phyloP scores from a whole-genome alignment of 2,797 vertebrate genomes.

The Clarias laeviceps region DNA sequence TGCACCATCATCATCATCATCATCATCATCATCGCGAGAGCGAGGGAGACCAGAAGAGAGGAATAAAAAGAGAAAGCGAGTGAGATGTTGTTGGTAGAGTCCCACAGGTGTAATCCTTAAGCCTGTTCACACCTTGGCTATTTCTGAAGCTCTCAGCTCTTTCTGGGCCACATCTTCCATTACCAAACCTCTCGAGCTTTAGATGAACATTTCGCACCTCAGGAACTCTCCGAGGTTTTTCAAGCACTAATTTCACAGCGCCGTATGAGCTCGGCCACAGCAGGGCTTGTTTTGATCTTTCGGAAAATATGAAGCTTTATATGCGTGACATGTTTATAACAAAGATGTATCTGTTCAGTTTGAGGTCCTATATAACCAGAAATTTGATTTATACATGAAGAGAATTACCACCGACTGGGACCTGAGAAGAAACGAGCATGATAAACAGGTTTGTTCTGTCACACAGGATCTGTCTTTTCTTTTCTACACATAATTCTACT shows the following conservation, averaged over 20 bases:
- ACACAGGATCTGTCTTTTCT: not conserved
- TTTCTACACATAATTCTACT: not conserved
- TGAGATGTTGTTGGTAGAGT: conserved; percentile 23
- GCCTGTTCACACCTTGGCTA: conserved; percentile 38
- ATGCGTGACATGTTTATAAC: not conserved
- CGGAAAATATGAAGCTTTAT: not conserved
- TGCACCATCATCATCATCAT: conserved; percentile 22
- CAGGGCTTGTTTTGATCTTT: not conserved
- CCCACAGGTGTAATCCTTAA: conserved; percentile 32
- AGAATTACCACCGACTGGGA: not conserved
- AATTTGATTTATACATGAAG: not conserved
- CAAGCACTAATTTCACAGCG: conserved; percentile 8
- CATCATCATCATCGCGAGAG: not conserved
- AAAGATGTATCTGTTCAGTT: not conserved
- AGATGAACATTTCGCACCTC: conserved; percentile 43
- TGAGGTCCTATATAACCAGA: not conserved
- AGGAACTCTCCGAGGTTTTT: not conserved
- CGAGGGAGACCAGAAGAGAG: not conserved
- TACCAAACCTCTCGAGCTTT: conserved; percentile 51
- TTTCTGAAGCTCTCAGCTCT: conserved; percentile 44
- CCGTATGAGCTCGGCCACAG: not conserved
- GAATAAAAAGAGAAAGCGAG: not conserved
- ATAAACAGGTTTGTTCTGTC: not conserved
- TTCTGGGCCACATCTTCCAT: conserved; percentile 35
- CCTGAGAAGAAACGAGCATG: not conserved